phyloP scores from a whole-genome alignment of 1,140 invertebrate species.

The Chionoecetes opilio region DNA sequence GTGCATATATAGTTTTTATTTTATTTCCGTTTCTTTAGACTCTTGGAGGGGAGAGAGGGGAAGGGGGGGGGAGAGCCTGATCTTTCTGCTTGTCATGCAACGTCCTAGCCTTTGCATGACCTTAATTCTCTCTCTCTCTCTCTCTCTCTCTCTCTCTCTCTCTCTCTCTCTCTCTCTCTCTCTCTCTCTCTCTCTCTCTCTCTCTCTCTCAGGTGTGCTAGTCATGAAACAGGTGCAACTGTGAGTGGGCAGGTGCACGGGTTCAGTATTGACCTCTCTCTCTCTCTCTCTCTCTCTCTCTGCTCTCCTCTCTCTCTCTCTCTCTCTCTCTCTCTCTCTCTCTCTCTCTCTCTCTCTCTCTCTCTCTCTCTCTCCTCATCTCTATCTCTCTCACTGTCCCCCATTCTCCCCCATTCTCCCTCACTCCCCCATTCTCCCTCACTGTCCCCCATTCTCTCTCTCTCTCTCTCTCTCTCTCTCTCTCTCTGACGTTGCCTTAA shows the following conservation, averaged over 20 bases:
- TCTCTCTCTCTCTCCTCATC: slow-evolving; percentile 14
- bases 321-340: slow-evolving; percentile 24
- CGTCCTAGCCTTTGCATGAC: not conserved
- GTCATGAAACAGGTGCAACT: slow-evolving; percentile 12
- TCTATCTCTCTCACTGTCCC: not conserved
- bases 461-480: no score
- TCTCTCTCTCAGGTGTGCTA: slow-evolving; percentile 10
- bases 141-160: slow-evolving; percentile 27
- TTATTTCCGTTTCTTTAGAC: not conserved
- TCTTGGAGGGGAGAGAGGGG: not conserved
- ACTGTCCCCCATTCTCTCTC: no score
- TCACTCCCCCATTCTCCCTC: no score
- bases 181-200: slow-evolving; percentile 27
- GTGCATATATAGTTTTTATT: not conserved
- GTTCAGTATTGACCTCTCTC: slow-evolving; percentile 27
- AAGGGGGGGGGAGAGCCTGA: not conserved
- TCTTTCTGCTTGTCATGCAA: not conserved
- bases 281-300: not conserved
- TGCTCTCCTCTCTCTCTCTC: not conserved
- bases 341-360: not conserved
- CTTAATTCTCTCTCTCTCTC: not conserved
- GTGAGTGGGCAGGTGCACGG: slow-evolving; percentile 22
- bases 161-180: slow-evolving; percentile 27
- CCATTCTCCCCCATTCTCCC: no score
- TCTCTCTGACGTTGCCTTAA: not conserved